Base-by-base conservation (phyloP, 2,888 invertebrate genomes). In the Tinea semifulvella region DNA sequence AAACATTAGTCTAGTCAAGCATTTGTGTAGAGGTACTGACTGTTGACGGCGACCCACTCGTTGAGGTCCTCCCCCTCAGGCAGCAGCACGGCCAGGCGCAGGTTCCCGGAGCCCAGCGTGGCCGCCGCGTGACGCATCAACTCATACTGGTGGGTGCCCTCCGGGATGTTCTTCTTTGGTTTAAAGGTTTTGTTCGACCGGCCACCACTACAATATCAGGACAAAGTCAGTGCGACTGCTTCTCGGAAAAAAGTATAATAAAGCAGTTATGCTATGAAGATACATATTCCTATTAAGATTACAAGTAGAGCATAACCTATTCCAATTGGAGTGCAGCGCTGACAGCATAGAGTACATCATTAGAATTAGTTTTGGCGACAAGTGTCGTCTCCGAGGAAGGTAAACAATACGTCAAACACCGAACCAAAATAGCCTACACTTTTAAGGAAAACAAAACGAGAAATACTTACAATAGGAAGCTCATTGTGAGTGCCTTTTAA, bases 1-100 rank as follows among this genome's bases (percentile, higher is more conserved):
- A n/a, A n/a, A n/a, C n/a, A n/a, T n/a, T n/a, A n/a, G 2, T 13
- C 31, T 7, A 7, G 22, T 22, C 5, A 22, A 7, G 22, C 22
- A 22, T 22, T 22, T 22, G 5, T 22, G 22, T 22, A 22, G 5
- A 8, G 22, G 13, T 20, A 87, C 94, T 88, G 75, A 96, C 98
- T 98, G 70, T 99, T 99, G 38, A 99, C 98, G 45, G 99, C 99
- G 31, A 99, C 96, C 99, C 99, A 99, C 84, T 99, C 99, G 65
- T 99, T 98, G 52, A 97, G 86, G 80, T 99, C 99, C 80, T 99
- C 99, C 26, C 99, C 98, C 72, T 98, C 98, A 1, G 98, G 98
- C 55, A 98, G 82, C 86, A 94, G 91, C 45, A 99, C 98, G 36
- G 98, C 99, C 50, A 96, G 86, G 50, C 98, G 85, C 53, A 99